Evolutionary conservation across 92 coral and sea anemone species (phyloP).

Genomic region (Parazoanthus atlanticus): DNA sequence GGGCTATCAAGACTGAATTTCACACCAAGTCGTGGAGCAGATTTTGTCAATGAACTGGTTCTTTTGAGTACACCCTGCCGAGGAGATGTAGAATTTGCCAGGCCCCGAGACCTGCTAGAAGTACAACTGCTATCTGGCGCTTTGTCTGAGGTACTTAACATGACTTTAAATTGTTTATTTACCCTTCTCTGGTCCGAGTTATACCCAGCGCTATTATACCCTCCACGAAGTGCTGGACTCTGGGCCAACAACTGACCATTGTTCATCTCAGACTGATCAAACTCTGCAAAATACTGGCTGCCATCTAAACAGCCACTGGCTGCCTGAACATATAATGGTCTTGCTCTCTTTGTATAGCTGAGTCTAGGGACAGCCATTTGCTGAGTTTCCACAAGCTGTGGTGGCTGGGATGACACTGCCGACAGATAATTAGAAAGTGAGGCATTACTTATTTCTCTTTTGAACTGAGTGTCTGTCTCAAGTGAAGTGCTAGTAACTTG

Average conservation of each 20-base stretch:
- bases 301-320: not conserved
- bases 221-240: not conserved
- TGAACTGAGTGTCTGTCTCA: constrained; percentile 34
- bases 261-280: not conserved
- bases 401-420: constrained; percentile 57
- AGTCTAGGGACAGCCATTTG: constrained; percentile 58
- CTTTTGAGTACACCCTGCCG: constrained; percentile 8
- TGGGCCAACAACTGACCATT: not conserved
- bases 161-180: not conserved
- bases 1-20: constrained; percentile 30
- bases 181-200: not conserved
- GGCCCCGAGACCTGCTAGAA: not conserved
- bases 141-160: not conserved
- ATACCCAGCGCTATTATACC: not conserved
- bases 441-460: constrained; percentile 77
- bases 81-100: not conserved
- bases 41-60: constrained; percentile 21
- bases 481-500: not conserved
- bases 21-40: constrained; percentile 24
- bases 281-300: not conserved
- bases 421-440: constrained; percentile 76
- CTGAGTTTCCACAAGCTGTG: constrained; percentile 12
- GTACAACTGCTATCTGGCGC: not conserved
- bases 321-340: not conserved
- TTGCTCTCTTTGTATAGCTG: constrained; percentile 68